phyloP scores from a whole-genome alignment of 2,113 vertebrate species.

The Polyodon spathula region DNA sequence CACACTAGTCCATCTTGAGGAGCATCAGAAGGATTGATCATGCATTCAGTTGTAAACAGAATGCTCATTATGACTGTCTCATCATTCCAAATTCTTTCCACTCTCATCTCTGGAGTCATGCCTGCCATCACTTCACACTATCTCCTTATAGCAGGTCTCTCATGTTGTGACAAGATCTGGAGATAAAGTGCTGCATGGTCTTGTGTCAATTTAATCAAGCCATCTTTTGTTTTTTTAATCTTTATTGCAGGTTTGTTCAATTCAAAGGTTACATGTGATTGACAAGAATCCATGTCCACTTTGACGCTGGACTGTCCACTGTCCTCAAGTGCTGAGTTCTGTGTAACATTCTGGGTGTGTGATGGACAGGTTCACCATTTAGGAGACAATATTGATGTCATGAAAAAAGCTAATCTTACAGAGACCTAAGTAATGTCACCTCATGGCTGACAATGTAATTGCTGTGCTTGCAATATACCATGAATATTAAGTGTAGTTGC shows the following conservation, averaged over 20 bases:
- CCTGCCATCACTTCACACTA: constrained; percentile 22
- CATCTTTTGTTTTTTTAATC: constrained; percentile 26
- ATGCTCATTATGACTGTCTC: constrained; percentile 22
- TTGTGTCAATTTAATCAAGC: constrained; percentile 16
- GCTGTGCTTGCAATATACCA: no score
- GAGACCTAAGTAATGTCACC: no score
- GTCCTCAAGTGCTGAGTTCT: constrained; percentile 19
- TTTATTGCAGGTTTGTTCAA: constrained; percentile 29
- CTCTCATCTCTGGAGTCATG: constrained; percentile 16
- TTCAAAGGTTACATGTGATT: constrained; percentile 26
- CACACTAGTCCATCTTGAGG: constrained; percentile 18
- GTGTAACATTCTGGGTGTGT: constrained; percentile 23
- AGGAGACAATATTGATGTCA: constrained; percentile 23
- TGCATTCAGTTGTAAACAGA: constrained; percentile 21
- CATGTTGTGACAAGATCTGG: constrained; percentile 23
- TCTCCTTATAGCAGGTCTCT: constrained; percentile 21
- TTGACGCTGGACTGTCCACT: constrained; percentile 26
- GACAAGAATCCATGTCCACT: constrained; percentile 20
- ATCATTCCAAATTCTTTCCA: constrained; percentile 18
- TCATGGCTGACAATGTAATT: no score
- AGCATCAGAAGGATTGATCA: constrained; percentile 23
- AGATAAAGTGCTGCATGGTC: constrained; percentile 17
- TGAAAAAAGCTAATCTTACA: no score
- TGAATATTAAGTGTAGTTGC: no score
- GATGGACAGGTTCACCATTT: constrained; percentile 11